Conservation (phyloP, 2,113 vertebrate species). For the Formicarius rufipectus region DNA sequence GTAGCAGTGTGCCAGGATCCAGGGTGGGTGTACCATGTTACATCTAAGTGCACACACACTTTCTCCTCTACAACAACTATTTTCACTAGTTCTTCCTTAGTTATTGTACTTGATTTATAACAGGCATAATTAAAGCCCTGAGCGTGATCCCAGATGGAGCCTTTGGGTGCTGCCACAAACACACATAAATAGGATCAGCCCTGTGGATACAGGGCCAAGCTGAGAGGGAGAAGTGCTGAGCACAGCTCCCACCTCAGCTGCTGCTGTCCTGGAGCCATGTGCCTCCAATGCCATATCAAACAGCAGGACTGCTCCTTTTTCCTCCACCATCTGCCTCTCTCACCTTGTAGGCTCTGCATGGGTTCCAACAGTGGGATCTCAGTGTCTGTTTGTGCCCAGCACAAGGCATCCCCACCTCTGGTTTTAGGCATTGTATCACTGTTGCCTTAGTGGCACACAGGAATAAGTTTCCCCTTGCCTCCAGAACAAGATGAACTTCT, state of each 20-base stretch:
- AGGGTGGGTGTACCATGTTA: background rate
- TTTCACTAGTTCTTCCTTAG: background rate
- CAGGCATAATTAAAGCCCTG: background rate
- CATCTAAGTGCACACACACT: accelerated
- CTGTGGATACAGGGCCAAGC: accelerated
- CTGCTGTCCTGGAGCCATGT: background rate
- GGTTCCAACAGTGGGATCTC: no score
- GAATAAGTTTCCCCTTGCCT: background rate
- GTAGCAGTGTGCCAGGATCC: background rate
- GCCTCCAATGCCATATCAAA: background rate
- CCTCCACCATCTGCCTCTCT: background rate
- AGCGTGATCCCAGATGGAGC: background rate
- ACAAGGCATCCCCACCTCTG: background rate
- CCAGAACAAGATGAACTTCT: background rate
- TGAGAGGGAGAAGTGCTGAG: background rate
- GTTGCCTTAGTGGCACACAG: background rate
- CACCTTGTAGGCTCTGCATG: background rate
- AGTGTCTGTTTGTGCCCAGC: background rate
- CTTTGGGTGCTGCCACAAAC: background rate
- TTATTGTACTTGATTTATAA: background rate
- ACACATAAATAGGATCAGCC: background rate
- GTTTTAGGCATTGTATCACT: background rate
- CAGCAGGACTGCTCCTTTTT: background rate
- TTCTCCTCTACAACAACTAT: background rate
- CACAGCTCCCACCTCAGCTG: background rate